Evolutionary conservation across 2,888 invertebrate species (phyloP).

Genomic region (Didymodactylos carnosus): DNA sequence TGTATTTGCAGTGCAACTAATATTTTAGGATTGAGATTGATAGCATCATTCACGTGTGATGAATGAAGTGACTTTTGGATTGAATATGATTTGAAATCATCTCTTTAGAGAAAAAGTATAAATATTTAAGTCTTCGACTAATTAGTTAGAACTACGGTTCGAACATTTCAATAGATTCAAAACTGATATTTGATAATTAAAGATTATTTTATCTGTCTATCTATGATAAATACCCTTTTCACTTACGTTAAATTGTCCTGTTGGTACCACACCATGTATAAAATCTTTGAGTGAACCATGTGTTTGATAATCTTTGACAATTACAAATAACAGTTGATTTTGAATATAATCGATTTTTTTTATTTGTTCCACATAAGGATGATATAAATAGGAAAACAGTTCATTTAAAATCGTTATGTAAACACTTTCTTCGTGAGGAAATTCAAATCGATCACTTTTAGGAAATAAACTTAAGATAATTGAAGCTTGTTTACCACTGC

Average conservation of each 20-base stretch:
- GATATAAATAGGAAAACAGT: background rate
- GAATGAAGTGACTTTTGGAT: too few relatives aligned
- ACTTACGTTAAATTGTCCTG: background rate
- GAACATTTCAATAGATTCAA: background rate
- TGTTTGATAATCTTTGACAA: background rate
- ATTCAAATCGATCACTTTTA: background rate
- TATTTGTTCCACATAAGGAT: background rate
- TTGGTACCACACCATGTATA: background rate
- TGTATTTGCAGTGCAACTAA: too few relatives aligned
- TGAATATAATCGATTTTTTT: background rate
- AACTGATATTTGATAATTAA: background rate
- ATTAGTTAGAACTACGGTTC: too few relatives aligned
- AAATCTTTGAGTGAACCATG: background rate
- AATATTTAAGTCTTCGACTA: too few relatives aligned
- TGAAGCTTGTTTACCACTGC: background rate
- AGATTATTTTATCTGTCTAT: too few relatives aligned
- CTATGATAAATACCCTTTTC: too few relatives aligned
- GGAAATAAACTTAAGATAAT: background rate
- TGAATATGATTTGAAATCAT: too few relatives aligned
- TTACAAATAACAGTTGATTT: background rate
- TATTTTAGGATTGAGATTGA: too few relatives aligned
- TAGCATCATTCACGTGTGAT: too few relatives aligned
- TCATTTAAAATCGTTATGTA: background rate
- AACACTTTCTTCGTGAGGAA: background rate
- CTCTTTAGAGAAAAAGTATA: too few relatives aligned